phyloP scores from a whole-genome alignment of 2,888 invertebrate genomes.

The Loripinus fragilis region DNA sequence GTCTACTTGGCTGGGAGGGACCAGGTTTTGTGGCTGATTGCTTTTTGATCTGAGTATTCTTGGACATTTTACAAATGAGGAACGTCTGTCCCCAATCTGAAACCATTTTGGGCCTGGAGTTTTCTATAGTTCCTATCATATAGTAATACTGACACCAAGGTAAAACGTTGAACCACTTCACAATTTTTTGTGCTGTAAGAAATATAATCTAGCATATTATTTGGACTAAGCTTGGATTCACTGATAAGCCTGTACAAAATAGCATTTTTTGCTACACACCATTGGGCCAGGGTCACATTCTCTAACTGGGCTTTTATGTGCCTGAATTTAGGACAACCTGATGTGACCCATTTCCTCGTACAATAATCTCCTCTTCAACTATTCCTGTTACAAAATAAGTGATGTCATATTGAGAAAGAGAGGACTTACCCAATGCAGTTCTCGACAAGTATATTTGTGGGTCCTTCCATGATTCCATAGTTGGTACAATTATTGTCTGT shows the following conservation, averaged over 20 bases:
- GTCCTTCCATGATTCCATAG: neutral
- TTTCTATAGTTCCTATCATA: no score
- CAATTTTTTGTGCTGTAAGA: neutral
- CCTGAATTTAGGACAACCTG: slow-evolving; percentile 1
- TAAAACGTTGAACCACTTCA: no score
- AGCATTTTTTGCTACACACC: neutral
- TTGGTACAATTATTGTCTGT: no score
- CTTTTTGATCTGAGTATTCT: neutral
- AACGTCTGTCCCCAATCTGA: no score
- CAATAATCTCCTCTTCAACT: neutral
- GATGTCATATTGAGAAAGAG: neutral
- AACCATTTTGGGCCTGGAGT: no score
- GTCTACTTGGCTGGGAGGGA: no score
- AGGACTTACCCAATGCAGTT: neutral
- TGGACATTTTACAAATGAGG: neutral
- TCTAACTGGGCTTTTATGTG: slow-evolving; percentile 6
- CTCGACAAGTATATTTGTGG: neutral
- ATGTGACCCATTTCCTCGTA: neutral
- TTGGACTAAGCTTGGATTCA: neutral
- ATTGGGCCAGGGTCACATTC: neutral
- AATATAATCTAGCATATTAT: neutral
- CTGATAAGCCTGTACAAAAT: neutral
- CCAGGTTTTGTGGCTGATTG: neutral
- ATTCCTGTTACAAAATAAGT: neutral
- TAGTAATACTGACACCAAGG: no score